A percentile compares a stretch with the other conserved stretches of the same genome.
These are phyloP conservation scores for Xiphorhynchus erythropygius DNA, from an alignment of 2,797 vertebrate genomes.

Conservation along the genomic window DNA sequence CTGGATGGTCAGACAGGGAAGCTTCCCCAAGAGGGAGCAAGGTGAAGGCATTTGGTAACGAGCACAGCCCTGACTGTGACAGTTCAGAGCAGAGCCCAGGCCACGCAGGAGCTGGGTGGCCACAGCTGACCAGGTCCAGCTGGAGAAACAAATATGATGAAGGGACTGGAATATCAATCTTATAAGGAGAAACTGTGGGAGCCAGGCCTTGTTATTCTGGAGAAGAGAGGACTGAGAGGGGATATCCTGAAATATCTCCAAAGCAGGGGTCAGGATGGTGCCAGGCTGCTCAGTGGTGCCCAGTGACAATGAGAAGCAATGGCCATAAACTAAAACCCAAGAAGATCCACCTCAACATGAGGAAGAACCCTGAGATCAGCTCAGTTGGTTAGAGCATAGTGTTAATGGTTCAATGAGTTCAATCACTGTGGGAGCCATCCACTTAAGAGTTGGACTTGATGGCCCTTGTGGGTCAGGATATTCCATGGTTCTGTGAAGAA, in stretches of 20 bases:
- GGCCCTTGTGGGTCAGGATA: background rate
- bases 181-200: background rate
- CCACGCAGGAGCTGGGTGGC: background rate
- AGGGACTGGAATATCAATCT: background rate
- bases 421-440: background rate
- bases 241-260: background rate
- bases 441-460: background rate
- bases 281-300: background rate
- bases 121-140: background rate
- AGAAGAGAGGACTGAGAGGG: background rate
- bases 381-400: background rate
- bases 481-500: background rate
- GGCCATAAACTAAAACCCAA: background rate
- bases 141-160: background rate
- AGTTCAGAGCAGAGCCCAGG: background rate
- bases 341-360: accelerated
- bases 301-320: background rate
- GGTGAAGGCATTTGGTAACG: accelerated
- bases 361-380: background rate
- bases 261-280: background rate
- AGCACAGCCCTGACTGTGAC: background rate
- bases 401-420: background rate
- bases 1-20: background rate
- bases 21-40: background rate
- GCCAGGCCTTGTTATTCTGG: background rate